Evolutionary conservation across 2,113 vertebrate species (phyloP), one percentile per base, ranked within the genome.

Genomic region (Ailuropoda melanoleuca): DNA sequence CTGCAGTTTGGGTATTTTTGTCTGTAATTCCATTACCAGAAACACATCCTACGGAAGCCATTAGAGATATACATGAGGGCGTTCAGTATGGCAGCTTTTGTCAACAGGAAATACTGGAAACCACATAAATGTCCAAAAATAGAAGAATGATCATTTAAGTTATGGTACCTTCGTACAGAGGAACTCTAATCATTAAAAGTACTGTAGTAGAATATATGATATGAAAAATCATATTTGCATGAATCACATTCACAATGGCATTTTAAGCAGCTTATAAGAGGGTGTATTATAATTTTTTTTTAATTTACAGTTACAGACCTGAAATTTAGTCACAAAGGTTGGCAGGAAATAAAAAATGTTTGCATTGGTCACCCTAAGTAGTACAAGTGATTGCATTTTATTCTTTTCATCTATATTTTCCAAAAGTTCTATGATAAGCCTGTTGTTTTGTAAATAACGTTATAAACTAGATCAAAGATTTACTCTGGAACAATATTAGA

Each of bases 381-480:
- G 18, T n/a, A 87, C 31, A 75, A 89, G 14, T 74, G 43, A 83
- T 68, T 89, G 64, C 58, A 29, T 85, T 95, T 56, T 88, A n/a
- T 86, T 85, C 53, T 89, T 87, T 88, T 84, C 31, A 62, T 55
- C 17, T 58, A 50, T 24, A 21, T 43, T 90, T 87, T 89, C 75
- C 94, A 88, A 90, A 58, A 56, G 90, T 84, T 86, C n/a, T 74
- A 37, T 55, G 26, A 55, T 58, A 72, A 92, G 34, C 12, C 23
- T 64, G 62, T 72, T 72, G 46, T 48, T 90, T 58, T 93, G 24
- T 85, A 90, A 91, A 77, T 92, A 95, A 95, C 81, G 62, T 75
- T 85, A 17, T n/a, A 78, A 93, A 34, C 34, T 78, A 60, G 74
- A 58, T 66, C 78, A 95, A 96, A 81, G 34, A 3, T 0, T 87